These are phyloP conservation scores for Laodelphax striatellus DNA, from an alignment of 1,140 invertebrate species.

Conservation along the genomic window DNA sequence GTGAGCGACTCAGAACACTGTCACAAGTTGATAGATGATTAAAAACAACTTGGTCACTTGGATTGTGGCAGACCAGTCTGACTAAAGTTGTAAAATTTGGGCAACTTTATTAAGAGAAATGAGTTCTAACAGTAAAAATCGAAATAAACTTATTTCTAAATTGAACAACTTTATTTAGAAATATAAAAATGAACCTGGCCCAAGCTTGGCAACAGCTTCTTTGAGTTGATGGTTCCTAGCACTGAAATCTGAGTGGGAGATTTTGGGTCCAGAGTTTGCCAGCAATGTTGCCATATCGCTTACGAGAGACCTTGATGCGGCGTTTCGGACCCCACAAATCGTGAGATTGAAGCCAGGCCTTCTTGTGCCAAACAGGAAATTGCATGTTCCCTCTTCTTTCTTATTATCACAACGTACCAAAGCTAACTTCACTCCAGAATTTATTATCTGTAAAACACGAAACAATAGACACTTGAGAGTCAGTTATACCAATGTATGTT, in stretches of 20 bases:
- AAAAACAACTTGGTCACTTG: neutral
- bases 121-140: no score
- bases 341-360: constrained; percentile 54
- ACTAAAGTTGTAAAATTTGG: neutral
- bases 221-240: constrained; percentile 50
- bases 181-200: constrained; percentile 30
- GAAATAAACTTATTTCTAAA: no score
- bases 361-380: constrained; percentile 58
- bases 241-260: constrained; percentile 55
- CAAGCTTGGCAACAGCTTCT: constrained; percentile 46
- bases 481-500: no score
- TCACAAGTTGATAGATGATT: no score
- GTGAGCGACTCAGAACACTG: no score
- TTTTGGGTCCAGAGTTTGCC: constrained; percentile 58
- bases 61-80: constrained; percentile 6
- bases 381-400: constrained; percentile 53
- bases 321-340: constrained; percentile 47
- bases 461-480: no score
- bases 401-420: constrained; percentile 86
- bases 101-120: no score
- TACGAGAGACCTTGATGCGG: constrained; percentile 50
- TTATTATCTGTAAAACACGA: constrained; percentile 55
- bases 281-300: constrained; percentile 66
- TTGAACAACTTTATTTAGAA: no score
- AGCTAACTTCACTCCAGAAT: constrained; percentile 85